Percentiles rank a stretch among this genome's conserved stretches.
Evolutionary conservation across 2,888 invertebrate genomes (phyloP).

Genomic region (Thecocarcelia acutangulata): DNA sequence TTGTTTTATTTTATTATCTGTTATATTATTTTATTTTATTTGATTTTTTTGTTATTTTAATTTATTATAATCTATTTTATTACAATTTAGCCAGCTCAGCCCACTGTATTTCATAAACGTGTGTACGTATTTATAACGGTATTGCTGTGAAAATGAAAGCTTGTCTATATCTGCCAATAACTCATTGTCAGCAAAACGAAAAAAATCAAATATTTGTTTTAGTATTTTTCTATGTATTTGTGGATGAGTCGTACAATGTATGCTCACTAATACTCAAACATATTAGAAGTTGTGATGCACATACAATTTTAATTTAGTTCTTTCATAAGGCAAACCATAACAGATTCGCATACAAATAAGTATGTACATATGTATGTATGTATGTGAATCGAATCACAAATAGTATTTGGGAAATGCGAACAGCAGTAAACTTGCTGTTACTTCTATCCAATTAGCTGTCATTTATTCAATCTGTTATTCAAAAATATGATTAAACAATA

Average conservation of each 20-base stretch:
- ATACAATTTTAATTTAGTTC: not conserved
- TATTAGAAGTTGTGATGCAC: no score
- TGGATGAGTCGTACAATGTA: no score
- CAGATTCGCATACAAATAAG: no score
- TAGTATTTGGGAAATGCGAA: no score
- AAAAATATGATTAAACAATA: no score
- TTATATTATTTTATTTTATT: not conserved
- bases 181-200: slow-evolving; percentile 40
- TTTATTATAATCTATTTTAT: slow-evolving; percentile 52
- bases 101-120: slow-evolving; percentile 70
- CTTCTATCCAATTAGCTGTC: no score
- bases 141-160: slow-evolving; percentile 80
- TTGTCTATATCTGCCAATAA: slow-evolving; percentile 63
- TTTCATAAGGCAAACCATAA: not conserved
- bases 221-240: no score
- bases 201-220: not conserved
- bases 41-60: slow-evolving; percentile 2
- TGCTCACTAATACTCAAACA: no score
- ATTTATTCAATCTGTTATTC: no score
- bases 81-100: no score
- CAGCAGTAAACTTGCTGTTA: no score
- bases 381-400: not conserved
- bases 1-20: no score
- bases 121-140: slow-evolving; percentile 73
- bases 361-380: not conserved